A percentile compares a stretch with the other conserved stretches of the same genome.
phyloP scores from a whole-genome alignment of 1,140 invertebrate genomes.

The Wasmannia auropunctata region DNA sequence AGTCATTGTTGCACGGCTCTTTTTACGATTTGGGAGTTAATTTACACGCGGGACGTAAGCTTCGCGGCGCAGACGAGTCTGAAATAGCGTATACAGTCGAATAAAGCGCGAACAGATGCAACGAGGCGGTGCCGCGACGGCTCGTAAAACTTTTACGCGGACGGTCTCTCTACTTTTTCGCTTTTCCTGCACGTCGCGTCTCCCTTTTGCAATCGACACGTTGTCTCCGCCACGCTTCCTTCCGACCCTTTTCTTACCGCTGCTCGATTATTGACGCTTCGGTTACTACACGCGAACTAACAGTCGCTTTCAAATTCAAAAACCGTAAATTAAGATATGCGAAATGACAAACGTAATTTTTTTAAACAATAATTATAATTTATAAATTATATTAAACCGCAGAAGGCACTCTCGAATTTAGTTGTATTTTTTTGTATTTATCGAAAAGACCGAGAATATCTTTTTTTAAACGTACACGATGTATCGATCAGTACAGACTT shows the following conservation, averaged over 20 bases:
- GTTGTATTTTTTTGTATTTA: no score
- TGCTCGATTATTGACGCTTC: slow-evolving; percentile 78
- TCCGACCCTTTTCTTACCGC: slow-evolving; percentile 69
- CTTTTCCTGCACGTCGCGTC: slow-evolving; percentile 18
- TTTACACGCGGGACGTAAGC: slow-evolving; percentile 72
- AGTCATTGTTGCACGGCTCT: slow-evolving; percentile 25
- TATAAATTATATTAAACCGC: no score
- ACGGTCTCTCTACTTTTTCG: slow-evolving; percentile 73
- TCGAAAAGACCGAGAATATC: background rate
- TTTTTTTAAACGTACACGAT: no score
- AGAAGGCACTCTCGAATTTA: no score
- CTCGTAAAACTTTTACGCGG: slow-evolving; percentile 81
- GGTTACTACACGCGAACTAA: background rate
- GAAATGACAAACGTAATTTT: slow-evolving; percentile 61
- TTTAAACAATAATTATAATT: no score
- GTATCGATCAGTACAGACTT: background rate
- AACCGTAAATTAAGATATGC: slow-evolving; percentile 32
- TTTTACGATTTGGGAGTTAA: slow-evolving; percentile 76
- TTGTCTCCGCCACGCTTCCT: slow-evolving; percentile 49
- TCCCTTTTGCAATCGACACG: slow-evolving; percentile 39
- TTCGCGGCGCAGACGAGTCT: slow-evolving; percentile 57
- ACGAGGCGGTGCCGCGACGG: slow-evolving; percentile 73
- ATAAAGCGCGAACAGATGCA: slow-evolving; percentile 80
- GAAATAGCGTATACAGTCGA: slow-evolving; percentile 71
- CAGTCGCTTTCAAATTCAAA: slow-evolving; percentile 36